Evolutionary conservation across 2,113 vertebrate genomes (phyloP).

Genomic region (Pelusios castaneus): DNA sequence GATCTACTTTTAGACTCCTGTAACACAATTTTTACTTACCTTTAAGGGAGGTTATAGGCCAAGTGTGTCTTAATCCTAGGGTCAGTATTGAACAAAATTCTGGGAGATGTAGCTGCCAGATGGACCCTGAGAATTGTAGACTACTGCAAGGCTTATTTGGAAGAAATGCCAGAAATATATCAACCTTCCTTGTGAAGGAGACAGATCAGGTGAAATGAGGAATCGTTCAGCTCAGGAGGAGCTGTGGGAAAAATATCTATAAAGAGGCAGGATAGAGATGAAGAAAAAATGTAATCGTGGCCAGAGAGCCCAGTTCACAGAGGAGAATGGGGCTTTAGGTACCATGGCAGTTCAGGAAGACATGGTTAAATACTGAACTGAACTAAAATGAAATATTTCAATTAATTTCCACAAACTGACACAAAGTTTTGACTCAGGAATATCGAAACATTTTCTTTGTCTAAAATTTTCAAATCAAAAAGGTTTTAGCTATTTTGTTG

Average conservation of each 20-base stretch:
- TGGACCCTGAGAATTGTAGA: not conserved
- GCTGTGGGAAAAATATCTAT: accelerated
- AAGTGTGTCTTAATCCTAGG: not conserved
- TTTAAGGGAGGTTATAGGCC: not conserved
- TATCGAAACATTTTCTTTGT: not conserved
- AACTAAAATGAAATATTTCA: not conserved
- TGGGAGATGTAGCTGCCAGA: not conserved
- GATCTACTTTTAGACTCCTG: not conserved
- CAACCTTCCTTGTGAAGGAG: not conserved
- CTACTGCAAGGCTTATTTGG: not conserved
- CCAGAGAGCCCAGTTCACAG: not conserved
- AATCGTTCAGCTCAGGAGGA: not conserved
- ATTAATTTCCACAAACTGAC: not conserved
- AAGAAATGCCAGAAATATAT: not conserved
- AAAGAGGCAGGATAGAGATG: not conserved
- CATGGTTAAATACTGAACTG: not conserved
- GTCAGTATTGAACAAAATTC: not conserved
- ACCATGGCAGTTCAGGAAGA: not conserved
- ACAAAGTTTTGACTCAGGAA: not conserved
- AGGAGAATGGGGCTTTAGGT: not conserved
- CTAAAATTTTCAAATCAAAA: not conserved
- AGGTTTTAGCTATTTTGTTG: not conserved
- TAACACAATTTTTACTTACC: not conserved
- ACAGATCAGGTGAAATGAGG: not conserved
- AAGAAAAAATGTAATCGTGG: not conserved